Base-by-base conservation (phyloP, 2,888 invertebrate genomes). In the Ommatoiulus sabulosus region DNA sequence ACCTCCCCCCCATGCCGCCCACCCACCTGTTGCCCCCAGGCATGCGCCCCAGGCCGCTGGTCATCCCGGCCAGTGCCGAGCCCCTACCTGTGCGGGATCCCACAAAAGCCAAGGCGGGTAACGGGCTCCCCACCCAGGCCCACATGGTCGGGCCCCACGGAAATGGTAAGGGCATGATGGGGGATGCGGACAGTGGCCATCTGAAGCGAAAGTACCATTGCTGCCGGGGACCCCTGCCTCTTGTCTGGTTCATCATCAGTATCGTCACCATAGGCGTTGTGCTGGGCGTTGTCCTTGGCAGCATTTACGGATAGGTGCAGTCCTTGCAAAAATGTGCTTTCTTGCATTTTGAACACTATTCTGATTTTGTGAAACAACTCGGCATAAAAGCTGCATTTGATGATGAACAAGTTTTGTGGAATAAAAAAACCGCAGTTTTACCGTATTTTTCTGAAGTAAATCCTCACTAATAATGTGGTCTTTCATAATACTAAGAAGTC, bases 11-110 rank as follows among this genome's bases (percentile, higher is more conserved):
- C 12, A 88, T 89, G 89, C 90, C 90, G 12, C 90, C 90, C 4
- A 57, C 89, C 15, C 90, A 90, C 88, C 87, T 90, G 20, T 85
- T 90, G 63, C 91, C 91, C 0, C 90, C 91, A 0, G 89, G 90
- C 84, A 90, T 91, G 89, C 48, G 90, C 44, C 90, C 90, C 0
- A 89, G 90, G 44, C 91, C 91, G 3, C 88, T 90, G 24, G 91
- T 91, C 52, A 90, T 90, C 63, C 91, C 91, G 10, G 91, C 90
- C 8, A 89, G 89, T 3, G 90, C 89, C 0, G 91, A 91, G 85
- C 91, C 91, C 1, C 87, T 91, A 44, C 91, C 91, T 0, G 90
- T 91, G 20, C 89, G 91, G 86, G 90, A 91, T 88, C 90, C 90
- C 43, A 89, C 85, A 86, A 91, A 91, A 63, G 44, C 88, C 87